Conservation (phyloP, 2,888 invertebrate species). For the Palloptera scutellata region DNA sequence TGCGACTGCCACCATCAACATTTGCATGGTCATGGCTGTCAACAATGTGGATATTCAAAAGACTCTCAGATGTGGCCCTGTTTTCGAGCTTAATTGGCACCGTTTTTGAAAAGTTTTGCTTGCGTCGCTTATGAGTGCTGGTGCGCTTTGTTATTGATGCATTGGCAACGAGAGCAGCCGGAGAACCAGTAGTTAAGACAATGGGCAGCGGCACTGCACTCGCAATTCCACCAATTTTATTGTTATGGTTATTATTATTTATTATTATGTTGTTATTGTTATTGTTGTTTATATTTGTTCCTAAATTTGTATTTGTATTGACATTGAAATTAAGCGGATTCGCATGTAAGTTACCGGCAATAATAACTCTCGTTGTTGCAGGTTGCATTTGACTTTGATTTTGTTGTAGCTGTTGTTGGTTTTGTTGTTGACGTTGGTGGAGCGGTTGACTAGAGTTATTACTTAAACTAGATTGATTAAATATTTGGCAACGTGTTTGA, state of each 20-base stretch:
- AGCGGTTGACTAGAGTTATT: slow-evolving; percentile 52
- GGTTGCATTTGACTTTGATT: slow-evolving; percentile 39
- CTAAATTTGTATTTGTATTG: slow-evolving; percentile 43
- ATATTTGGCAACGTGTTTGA: slow-evolving; percentile 54
- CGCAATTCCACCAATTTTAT: slow-evolving; percentile 43
- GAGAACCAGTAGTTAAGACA: slow-evolving; percentile 40
- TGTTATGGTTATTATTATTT: slow-evolving; percentile 42
- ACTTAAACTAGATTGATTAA: slow-evolving; percentile 48
- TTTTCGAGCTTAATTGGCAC: slow-evolving; percentile 37
- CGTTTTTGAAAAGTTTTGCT: slow-evolving; percentile 42
- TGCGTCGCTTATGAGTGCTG: slow-evolving; percentile 46
- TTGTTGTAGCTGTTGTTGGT: slow-evolving; percentile 36
- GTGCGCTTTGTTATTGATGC: slow-evolving; percentile 28
- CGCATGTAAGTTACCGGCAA: slow-evolving; percentile 27
- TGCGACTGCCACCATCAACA: not conserved
- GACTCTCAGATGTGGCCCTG: slow-evolving; percentile 26
- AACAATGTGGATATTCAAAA: slow-evolving; percentile 49
- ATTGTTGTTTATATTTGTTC: slow-evolving; percentile 46
- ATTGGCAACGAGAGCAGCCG: slow-evolving; percentile 19
- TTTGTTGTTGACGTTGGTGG: slow-evolving; percentile 36
- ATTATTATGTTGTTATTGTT: slow-evolving; percentile 39
- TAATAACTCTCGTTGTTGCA: slow-evolving; percentile 45
- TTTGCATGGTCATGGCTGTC: slow-evolving; percentile 35
- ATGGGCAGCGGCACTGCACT: slow-evolving; percentile 43
- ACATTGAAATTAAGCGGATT: slow-evolving; percentile 39